Percentiles rank a stretch among this genome's conserved stretches.
These are phyloP conservation scores for Anolis apletophallus DNA, from an alignment of 2,797 vertebrate genomes.

Conservation along the genomic window DNA sequence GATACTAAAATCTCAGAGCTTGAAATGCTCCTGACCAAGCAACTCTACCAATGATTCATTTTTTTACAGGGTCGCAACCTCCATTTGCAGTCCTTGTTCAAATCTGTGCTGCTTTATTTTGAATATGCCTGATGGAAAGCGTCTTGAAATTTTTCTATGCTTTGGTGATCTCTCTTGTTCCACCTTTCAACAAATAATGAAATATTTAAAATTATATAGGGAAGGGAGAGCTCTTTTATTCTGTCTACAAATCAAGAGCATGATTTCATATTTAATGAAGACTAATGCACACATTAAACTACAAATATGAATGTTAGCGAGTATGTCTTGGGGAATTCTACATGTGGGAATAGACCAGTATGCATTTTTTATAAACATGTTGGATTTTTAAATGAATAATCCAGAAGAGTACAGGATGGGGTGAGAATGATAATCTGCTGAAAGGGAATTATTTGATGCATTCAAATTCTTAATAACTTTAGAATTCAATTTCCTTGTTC, in stretches of 20 bases:
- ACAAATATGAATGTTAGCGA: constrained; percentile 32
- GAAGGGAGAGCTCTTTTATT: constrained; percentile 39
- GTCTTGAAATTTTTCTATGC: constrained; percentile 39
- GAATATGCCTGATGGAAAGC: constrained; percentile 39
- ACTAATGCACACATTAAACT: constrained; percentile 46
- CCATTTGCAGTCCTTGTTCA: constrained; percentile 43
- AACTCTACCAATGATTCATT: too few relatives aligned
- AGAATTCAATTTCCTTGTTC: constrained; percentile 42
- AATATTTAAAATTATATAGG: constrained; percentile 69
- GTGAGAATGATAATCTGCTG: constrained; percentile 11
- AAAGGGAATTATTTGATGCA: not conserved
- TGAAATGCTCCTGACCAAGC: too few relatives aligned
- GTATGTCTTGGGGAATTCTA: constrained; percentile 27
- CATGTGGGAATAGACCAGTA: not conserved
- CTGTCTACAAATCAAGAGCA: constrained; percentile 43
- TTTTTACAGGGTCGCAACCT: not conserved
- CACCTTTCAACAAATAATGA: constrained; percentile 67
- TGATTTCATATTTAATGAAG: constrained; percentile 60
- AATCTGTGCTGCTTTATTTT: constrained; percentile 4
- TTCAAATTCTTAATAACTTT: constrained; percentile 29
- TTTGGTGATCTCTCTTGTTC: constrained; percentile 53
- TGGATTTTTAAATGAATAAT: constrained; percentile 37
- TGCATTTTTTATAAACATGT: constrained; percentile 50
- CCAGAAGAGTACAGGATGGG: constrained; percentile 9
- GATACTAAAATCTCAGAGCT: too few relatives aligned